These are phyloP conservation scores for Hemiscyllium ocellatum DNA, from an alignment of 2,113 vertebrate genomes.

Conservation along the genomic window DNA sequence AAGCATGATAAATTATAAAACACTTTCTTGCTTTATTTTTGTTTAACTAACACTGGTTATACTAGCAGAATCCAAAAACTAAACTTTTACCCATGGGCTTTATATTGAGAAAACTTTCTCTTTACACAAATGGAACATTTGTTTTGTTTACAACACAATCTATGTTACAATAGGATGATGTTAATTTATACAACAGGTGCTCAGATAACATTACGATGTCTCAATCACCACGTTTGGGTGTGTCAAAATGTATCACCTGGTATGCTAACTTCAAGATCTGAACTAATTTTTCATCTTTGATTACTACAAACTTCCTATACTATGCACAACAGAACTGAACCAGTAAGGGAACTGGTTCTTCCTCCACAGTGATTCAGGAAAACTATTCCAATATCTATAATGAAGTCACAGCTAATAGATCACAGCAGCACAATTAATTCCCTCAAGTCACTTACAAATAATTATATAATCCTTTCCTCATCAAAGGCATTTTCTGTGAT, in stretches of 20 bases:
- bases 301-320: background rate
- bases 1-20: background rate
- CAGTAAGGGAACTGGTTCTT: background rate
- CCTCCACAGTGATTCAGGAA: no score
- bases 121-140: background rate
- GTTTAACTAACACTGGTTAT: background rate
- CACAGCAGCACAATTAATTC: background rate
- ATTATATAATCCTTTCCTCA: background rate
- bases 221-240: background rate
- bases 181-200: slow-evolving; percentile 20
- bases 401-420: background rate
- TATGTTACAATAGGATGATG: slow-evolving; percentile 32
- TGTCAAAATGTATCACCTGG: slow-evolving; percentile 10
- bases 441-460: background rate
- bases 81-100: background rate
- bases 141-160: slow-evolving; percentile 36
- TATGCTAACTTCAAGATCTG: background rate
- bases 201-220: slow-evolving; percentile 18
- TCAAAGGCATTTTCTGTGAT: background rate
- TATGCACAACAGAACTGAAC: background rate
- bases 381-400: background rate
- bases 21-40: background rate
- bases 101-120: background rate
- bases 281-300: background rate
- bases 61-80: background rate